Base-by-base conservation (phyloP, 2,888 invertebrate species). In the Anoplius nigerrimus region DNA sequence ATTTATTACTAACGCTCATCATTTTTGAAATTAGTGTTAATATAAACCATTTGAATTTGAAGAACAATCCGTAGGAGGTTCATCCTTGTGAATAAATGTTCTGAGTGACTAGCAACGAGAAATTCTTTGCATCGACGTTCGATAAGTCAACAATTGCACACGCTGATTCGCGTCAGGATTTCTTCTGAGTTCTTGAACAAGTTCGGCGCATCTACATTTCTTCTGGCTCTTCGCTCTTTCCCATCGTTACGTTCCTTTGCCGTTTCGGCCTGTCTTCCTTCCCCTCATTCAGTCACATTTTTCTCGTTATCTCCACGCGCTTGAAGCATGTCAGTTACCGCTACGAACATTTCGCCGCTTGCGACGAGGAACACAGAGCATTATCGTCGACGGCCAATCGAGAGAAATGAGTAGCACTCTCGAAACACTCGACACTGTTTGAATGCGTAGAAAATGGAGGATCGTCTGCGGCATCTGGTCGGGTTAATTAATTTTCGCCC, bases 321-420 rank as follows among this genome's bases (percentile, higher is more conserved):
- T n/a, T 48, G 4, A 24, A 27, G 11, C 34, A 42, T 42, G 8
- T 42, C 42, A n/a, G n/a, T n/a, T n/a, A n/a, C n/a, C n/a, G n/a
- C n/a, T n/a, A n/a, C n/a, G n/a, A n/a, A n/a, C n/a, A n/a, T n/a
- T 13, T 42, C 42, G 42, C 13, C 42, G 51, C 59, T 57, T 34
- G 24, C 20, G 22, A 43, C 24, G 42, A 34, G 51, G 48, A 13
- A 45, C 48, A 52, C 55, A 69, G 71, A 60, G 62, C 48, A 51
- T 56, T 42, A 24, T 62, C 54, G 72, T 72, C 75, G 42, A 48
- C 52, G 66, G 43, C 61, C 78, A 78, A 78, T 78, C 75, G 71
- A 78, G 75, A 78, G 73, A 78, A 75, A 78, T 78, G 73, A 52
- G 20, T 6, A 6, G 27, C 43, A 34, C 46, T 55, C 59, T 57